Evolutionary conservation across 2,888 invertebrate species (phyloP).

Genomic region (Orthonevra nobilis): DNA sequence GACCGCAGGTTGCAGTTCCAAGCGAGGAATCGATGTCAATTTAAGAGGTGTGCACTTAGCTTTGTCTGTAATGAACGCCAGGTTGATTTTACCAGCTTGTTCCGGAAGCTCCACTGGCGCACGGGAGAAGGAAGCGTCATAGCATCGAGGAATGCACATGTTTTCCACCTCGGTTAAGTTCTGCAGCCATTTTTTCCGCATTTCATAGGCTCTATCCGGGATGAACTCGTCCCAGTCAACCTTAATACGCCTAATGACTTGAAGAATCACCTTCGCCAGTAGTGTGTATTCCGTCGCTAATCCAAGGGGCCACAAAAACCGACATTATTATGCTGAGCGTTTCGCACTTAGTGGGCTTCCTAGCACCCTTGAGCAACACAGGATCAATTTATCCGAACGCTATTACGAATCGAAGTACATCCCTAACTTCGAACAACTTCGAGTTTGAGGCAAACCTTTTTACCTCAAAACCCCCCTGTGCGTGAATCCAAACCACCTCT

Average conservation of each 20-base stretch:
- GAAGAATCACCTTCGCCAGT: conserved; percentile 35
- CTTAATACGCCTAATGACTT: conserved; percentile 26
- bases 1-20: conserved; percentile 50
- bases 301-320: conserved; percentile 72
- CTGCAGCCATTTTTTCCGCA: conserved; percentile 30
- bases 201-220: background rate
- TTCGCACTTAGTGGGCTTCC: conserved; percentile 70
- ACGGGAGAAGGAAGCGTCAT: conserved; percentile 1
- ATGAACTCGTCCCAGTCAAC: conserved; percentile 56
- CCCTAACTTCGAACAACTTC: conserved; percentile 71
- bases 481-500: conserved; percentile 22
- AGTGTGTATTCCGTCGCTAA: conserved; percentile 66
- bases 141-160: conserved; percentile 33
- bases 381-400: conserved; percentile 28
- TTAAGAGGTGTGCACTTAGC: conserved; percentile 36
- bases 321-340: conserved; percentile 71
- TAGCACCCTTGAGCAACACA: conserved; percentile 10
- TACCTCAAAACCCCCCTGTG: conserved; percentile 26
- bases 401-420: conserved; percentile 58
- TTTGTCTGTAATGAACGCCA: conserved; percentile 27
- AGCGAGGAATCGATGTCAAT: conserved; percentile 32
- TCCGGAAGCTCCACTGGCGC: conserved; percentile 4
- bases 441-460: conserved; percentile 44
- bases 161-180: conserved; percentile 14
- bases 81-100: no score